Evolutionary conservation across 2,797 vertebrate genomes (phyloP).

Genomic region (Dermochelys coriacea): DNA sequence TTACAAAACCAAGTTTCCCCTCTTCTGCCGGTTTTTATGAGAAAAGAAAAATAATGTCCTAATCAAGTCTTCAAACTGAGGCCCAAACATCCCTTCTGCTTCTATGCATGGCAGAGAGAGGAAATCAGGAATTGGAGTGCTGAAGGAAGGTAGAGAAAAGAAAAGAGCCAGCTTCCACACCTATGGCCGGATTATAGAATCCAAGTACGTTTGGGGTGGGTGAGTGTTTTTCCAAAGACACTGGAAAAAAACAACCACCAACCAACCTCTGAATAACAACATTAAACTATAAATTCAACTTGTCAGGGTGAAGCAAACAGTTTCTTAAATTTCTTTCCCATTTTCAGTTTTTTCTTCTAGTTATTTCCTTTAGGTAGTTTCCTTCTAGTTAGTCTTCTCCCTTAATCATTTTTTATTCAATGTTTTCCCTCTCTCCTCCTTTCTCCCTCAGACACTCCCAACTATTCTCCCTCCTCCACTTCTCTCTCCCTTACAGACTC

Average conservation of each 20-base stretch:
- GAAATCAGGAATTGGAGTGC: neutral
- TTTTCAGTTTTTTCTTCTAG: accelerated
- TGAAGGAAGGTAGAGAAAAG: neutral
- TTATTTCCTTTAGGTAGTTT: neutral
- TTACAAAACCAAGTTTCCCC: neutral
- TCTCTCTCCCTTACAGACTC: neutral
- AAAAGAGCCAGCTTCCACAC: neutral
- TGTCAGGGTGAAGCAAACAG: neutral
- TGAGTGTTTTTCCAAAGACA: neutral
- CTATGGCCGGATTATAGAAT: neutral
- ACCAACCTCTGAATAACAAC: neutral
- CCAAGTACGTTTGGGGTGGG: neutral
- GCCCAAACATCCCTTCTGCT: neutral
- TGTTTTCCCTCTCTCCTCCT: neutral
- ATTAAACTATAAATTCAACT: neutral
- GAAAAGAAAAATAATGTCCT: neutral
- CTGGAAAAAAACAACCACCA: neutral
- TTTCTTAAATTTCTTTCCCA: neutral
- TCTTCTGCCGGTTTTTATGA: neutral
- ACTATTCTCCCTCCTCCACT: neutral
- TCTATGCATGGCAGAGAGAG: neutral
- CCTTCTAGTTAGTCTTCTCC: neutral
- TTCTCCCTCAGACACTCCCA: neutral
- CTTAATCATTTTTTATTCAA: neutral
- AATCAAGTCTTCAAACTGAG: neutral